Evolutionary conservation across 2,113 vertebrate genomes (phyloP), one percentile per base, ranked within the genome.

Genomic region (Rissa tridactyla): DNA sequence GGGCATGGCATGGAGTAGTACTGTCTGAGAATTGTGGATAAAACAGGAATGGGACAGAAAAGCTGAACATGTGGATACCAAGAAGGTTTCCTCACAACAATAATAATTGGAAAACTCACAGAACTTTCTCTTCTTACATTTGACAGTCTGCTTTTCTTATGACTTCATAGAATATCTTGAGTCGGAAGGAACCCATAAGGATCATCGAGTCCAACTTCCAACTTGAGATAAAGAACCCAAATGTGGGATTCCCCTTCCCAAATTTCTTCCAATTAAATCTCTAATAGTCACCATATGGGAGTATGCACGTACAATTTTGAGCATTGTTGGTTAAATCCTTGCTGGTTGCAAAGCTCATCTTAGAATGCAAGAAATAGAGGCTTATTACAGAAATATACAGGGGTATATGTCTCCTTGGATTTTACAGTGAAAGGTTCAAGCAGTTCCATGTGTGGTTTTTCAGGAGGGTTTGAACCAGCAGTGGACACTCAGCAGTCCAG

Each of bases 1-100:
- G 95, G 91, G 91, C 84, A 92, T 94, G 81, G 61, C 86, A 92
- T 1, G 2, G 68, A 91, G 68, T 86, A 96, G 72, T 18, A 46
- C 69, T 97, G 86, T 95, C 89, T 88, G 95, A 96, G 66, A 97
- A 95, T 2, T 85, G 60, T 52, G 95, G 82, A 87, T 89, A 96
- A 93, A 91, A 92, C 83, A 55, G 82, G 73, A 96, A 91, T 86
- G 51, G 79, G 73, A 97, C 66, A 93, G 94, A 97, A 92, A 94
- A 49, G 52, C 83, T 94, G 79, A 83, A 68, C 55, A 38, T 83
- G 79, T 72, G 66, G 82, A 47, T 82, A 83, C 83, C 76, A 85
- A 91, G 93, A 79, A 71, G 57, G 38, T 94, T 97, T 96, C 38
- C 78, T 96, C 32, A 27, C 76, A 95, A 79, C 42, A 73, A 49